phyloP scores from a whole-genome alignment of 2,888 invertebrate species.

The Aporophyla nigra region DNA sequence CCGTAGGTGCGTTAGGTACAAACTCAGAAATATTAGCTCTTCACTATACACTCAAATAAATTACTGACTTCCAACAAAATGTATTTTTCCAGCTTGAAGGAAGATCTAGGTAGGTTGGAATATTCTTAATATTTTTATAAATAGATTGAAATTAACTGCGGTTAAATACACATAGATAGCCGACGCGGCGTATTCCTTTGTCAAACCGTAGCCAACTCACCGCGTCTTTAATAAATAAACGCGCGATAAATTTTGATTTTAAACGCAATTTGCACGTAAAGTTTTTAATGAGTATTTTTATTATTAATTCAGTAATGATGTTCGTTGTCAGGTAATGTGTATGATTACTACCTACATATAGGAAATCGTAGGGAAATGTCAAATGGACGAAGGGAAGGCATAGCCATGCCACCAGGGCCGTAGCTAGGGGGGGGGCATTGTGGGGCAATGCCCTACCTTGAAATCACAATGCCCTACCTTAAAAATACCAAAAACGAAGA shows the following conservation, averaged over 20 bases:
- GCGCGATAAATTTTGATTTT: slow-evolving; percentile 40
- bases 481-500: no score
- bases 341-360: not conserved
- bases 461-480: no score
- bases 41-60: no score
- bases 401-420: not conserved
- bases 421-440: no score
- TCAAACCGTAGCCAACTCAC: slow-evolving; percentile 45
- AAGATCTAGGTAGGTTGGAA: not conserved
- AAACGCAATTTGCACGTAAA: slow-evolving; percentile 26
- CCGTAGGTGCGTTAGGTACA: no score
- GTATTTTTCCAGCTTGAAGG: not conserved
- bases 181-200: slow-evolving; percentile 1
- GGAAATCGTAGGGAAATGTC: not conserved
- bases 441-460: no score
- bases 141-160: slow-evolving; percentile 1
- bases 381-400: not conserved
- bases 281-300: not conserved
- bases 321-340: not conserved
- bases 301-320: no score
- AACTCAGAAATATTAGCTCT: no score
- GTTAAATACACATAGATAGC: not conserved
- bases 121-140: not conserved
- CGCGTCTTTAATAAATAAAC: slow-evolving; percentile 29
- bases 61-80: not conserved